Base-by-base conservation (phyloP, 2,797 vertebrate genomes). In the Hypotaenidia philippensis region DNA sequence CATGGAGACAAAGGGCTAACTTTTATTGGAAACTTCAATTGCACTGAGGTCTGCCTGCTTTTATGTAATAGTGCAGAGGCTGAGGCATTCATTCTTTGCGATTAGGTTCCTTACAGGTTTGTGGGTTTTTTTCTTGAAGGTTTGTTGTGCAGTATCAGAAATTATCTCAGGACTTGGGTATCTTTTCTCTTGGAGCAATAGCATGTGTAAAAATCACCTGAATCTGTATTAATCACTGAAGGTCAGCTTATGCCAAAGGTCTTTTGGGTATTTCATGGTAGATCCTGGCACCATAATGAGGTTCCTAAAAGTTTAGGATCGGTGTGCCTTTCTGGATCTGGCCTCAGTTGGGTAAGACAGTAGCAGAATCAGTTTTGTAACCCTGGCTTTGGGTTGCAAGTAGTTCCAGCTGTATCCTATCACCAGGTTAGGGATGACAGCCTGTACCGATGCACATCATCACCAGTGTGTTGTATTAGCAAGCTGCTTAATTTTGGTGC, bases 251-350 rank as follows among this genome's bases (percentile, higher is more conserved):
- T 83, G 27, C 41, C 32, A 55, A 27, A 52, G 13, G 13, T 56
- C 22, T 63, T 59, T 59, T 20, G 27, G 17, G 32, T 21, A 14
- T 45, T 85, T 90, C 34, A 2, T 72, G 7, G 74, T 38, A 61
- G 32, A 53, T 66, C 13, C 20, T 81, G 60, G 49, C 27, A 19
- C 27, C 9, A 9, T 1, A 22, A 22, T 26, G 47, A 53, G 22
- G 12, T 45, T 77, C 45, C 60, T 72, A 38, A 20, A 47, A 65
- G 56, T 6, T 9, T 18, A 34, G 31, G 23, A 57, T 4, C 0
- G 0, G 11, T 0, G 5, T 65, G 13, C 11, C 36, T 65, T 6
- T 3, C 20, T 70, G 40, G 34, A 74, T n/a, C 55, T 29, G 13
- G 27, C 40, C 29, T 87, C 49, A 20, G 1, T 20, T 25, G 52